Conservation (phyloP, 35 echinoderm and acorn worm species). For the Lytechinus pictus region DNA sequence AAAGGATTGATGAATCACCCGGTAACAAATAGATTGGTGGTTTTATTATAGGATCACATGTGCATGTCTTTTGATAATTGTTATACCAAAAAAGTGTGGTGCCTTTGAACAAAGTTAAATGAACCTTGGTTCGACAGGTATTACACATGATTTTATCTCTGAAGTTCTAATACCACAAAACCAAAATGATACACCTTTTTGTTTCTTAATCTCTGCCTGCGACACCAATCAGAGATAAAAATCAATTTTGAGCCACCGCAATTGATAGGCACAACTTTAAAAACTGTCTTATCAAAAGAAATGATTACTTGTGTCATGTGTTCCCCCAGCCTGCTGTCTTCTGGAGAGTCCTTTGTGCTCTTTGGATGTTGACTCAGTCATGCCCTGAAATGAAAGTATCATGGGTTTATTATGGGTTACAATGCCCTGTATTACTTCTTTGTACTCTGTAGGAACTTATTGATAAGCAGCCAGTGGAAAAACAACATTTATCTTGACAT, state of each 20-base stretch:
- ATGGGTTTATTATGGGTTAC: background rate
- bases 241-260: background rate
- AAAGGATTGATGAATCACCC: background rate
- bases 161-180: background rate
- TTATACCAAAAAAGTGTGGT: background rate
- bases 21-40: background rate
- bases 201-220: background rate
- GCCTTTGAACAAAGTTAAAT: slow-evolving; percentile 5
- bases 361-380: slow-evolving; percentile 10
- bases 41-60: background rate
- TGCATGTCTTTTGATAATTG: background rate
- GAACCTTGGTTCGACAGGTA: background rate
- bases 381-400: background rate
- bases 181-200: background rate
- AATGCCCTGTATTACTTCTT: background rate
- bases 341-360: background rate
- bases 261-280: background rate
- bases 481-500: background rate
- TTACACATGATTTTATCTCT: background rate
- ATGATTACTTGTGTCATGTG: background rate
- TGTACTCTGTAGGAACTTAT: background rate
- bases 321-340: background rate
- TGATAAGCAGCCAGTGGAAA: background rate
- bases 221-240: background rate
- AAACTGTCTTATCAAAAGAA: background rate